Conservation (phyloP, 2,797 vertebrate genomes). For the Sebastiscus tertius region DNA sequence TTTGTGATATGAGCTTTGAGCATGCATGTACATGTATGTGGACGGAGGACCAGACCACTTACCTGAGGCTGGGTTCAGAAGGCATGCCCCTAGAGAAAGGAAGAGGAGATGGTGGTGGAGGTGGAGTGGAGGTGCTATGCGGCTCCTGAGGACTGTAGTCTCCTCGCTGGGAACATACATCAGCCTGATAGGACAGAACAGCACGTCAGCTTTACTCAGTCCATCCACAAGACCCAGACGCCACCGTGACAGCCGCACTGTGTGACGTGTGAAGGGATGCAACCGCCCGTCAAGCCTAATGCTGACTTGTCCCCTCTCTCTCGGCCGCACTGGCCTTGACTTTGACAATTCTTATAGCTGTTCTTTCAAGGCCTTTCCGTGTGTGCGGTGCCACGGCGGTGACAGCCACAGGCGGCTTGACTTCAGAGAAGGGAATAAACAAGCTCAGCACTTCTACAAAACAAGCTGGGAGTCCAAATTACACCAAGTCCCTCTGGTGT, state of each 20-base stretch:
- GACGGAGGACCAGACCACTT: conserved; percentile 46
- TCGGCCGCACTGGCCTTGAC: not conserved
- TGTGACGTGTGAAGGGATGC: conserved; percentile 56
- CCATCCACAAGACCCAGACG: conserved; percentile 45
- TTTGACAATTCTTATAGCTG: conserved; percentile 34
- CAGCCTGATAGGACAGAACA: conserved; percentile 77
- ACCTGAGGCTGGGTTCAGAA: conserved; percentile 93
- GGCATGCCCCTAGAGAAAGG: conserved; percentile 86
- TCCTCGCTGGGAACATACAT: conserved; percentile 73
- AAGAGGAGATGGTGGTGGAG: conserved; percentile 48
- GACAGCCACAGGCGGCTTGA: conserved; percentile 23
- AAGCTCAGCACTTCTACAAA: conserved; percentile 50
- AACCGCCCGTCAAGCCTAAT: conserved; percentile 34
- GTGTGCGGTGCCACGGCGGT: not conserved
- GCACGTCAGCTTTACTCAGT: conserved; percentile 66
- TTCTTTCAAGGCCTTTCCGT: conserved; percentile 16
- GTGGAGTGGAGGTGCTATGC: conserved; percentile 42
- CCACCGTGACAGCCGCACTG: conserved; percentile 51
- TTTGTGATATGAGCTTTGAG: not conserved
- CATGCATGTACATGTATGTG: not conserved
- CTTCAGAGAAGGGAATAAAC: conserved; percentile 31
- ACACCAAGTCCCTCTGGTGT: conserved; percentile 51
- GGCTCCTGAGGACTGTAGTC: conserved; percentile 67
- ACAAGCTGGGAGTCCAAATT: conserved; percentile 57
- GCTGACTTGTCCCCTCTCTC: conserved; percentile 40